Base-by-base conservation (phyloP, 2,797 vertebrate genomes). In the Buphagus erythrorhynchus region DNA sequence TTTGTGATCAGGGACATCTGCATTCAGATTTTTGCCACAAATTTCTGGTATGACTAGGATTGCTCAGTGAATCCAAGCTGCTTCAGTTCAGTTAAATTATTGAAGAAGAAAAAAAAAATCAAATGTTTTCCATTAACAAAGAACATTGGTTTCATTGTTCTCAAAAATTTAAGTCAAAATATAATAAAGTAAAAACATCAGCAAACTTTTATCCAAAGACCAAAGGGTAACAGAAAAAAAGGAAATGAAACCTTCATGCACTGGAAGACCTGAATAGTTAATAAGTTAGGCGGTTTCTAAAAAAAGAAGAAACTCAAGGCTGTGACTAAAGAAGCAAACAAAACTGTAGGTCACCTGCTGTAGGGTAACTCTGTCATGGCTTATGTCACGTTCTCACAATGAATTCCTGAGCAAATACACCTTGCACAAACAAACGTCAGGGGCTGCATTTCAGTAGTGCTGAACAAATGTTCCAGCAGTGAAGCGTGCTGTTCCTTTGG, bases 361-460 rank as follows among this genome's bases (percentile, higher is more conserved):
- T 18, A 71, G 42, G 55, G 74, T 43, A 71, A 77, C 42, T 91
- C 73, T 81, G 58, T 95, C 79, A 92, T 6, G 28, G 74, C 87
- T 98, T 97, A 97, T 98, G 98, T 95, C 86, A 91, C 8, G 49
- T 98, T 98, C 97, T 97, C 98, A 98, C 90, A 42, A 96, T 95
- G 96, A 97, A 98, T 97, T 93, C 80, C 95, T 94, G 96, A 92
- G 96, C 92, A 97, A 96, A 97, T 83, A 97, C 98, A 97, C 97
- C 97, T 97, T 98, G 80, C 77, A 90, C 97, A 99, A 99, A 99
- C 97, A 98, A 81, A 94, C 14, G 51, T 76, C 25, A 66, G 94
- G 94, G 84, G 51, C 4, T 86, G 75, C 72, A 29, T 95, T 93
- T 96, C 88, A 97, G 45, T 35, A 48, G 88, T n/a, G 52, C 52